Conservation (phyloP, 2,888 invertebrate species). For the Chrysotoxum bicinctum region DNA sequence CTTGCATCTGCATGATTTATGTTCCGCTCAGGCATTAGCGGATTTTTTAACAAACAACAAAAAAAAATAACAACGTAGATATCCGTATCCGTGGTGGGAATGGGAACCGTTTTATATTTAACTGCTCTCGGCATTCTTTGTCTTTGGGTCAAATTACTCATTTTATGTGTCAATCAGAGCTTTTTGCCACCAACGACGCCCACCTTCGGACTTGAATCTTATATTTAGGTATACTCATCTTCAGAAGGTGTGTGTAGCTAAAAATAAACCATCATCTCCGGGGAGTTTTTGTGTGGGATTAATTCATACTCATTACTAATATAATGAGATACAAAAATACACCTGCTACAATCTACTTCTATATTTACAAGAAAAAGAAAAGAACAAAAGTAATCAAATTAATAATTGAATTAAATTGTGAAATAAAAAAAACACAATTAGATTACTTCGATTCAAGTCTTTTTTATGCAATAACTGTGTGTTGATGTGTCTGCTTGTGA, state of each 20-base stretch:
- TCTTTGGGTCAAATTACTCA: conserved; percentile 72
- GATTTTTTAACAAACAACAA: conserved; percentile 24
- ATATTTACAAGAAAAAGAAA: background rate
- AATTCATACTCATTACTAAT: background rate
- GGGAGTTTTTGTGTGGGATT: background rate
- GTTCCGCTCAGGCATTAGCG: conserved; percentile 61
- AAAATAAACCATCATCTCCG: conserved; percentile 43
- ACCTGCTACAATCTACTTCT: background rate
- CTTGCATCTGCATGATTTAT: conserved; percentile 71
- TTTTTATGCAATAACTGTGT: background rate
- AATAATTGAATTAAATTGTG: conserved; percentile 8
- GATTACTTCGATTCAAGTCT: background rate
- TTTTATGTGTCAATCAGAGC: conserved; percentile 57
- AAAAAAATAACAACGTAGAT: background rate
- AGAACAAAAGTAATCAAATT: background rate
- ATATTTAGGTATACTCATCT: background rate
- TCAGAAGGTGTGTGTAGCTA: conserved; percentile 22
- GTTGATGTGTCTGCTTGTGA: too few species aligned
- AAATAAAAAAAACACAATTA: background rate
- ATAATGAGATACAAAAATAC: background rate
- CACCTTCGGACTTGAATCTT: conserved; percentile 23
- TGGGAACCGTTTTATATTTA: conserved; percentile 50
- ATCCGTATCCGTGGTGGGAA: conserved; percentile 29
- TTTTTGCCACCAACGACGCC: conserved; percentile 65
- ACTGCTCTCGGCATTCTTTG: conserved; percentile 64